Evolutionary conservation across 2,113 vertebrate species (phyloP).

Genomic region (Poeciliopsis turrubarensis): DNA sequence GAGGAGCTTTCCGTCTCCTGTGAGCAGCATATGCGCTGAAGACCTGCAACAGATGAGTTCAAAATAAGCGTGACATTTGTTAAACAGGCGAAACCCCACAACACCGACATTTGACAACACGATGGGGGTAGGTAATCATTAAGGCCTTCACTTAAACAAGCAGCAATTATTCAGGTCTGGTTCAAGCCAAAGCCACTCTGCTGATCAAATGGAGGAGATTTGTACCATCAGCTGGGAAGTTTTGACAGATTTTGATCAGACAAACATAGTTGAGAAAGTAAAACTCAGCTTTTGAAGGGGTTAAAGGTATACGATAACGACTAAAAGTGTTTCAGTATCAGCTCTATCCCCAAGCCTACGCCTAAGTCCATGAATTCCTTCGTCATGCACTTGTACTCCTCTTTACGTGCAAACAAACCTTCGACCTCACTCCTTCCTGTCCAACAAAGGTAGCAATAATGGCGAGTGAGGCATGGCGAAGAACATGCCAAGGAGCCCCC

Average conservation of each 20-base stretch:
- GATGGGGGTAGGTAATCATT: slow-evolving; percentile 63
- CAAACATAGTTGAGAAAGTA: not conserved
- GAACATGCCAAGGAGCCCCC: slow-evolving; percentile 87
- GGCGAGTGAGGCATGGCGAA: slow-evolving; percentile 81
- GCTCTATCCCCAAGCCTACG: not conserved
- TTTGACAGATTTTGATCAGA: slow-evolving; percentile 19
- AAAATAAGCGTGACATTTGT: slow-evolving; percentile 75
- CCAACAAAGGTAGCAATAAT: slow-evolving; percentile 86
- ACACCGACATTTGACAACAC: slow-evolving; percentile 73
- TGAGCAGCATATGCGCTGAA: slow-evolving; percentile 54
- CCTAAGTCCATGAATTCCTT: slow-evolving; percentile 10
- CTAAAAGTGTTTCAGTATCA: not conserved
- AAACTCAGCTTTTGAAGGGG: not conserved
- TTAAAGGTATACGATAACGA: not conserved
- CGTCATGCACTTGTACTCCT: slow-evolving; percentile 34
- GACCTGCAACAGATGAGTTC: slow-evolving; percentile 66
- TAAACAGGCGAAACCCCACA: slow-evolving; percentile 71
- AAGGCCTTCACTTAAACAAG: slow-evolving; percentile 65
- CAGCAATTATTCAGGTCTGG: slow-evolving; percentile 63
- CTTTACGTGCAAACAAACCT: slow-evolving; percentile 42
- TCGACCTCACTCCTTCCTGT: slow-evolving; percentile 61
- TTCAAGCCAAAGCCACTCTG: slow-evolving; percentile 53
- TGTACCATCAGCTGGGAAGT: slow-evolving; percentile 29
- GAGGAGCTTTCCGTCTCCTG: slow-evolving; percentile 59
- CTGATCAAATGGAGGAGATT: slow-evolving; percentile 51